A percentile compares a stretch with the other conserved stretches of the same genome.
phyloP scores from a whole-genome alignment of 2,797 vertebrate genomes.

The Nyctalus aviator region DNA sequence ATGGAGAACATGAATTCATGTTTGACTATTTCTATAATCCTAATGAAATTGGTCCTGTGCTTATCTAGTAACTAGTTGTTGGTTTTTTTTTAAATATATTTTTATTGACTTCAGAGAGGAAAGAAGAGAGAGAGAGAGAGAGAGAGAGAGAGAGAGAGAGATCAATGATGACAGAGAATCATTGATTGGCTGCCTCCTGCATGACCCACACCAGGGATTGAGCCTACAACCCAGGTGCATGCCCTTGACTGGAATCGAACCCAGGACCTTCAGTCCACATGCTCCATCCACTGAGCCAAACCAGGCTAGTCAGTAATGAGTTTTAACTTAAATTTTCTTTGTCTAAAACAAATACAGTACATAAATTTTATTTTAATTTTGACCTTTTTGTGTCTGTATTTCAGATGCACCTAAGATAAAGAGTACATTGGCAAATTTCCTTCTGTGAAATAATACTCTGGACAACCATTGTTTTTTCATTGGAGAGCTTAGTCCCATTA shows the following conservation, averaged over 20 bases:
- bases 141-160: too few species aligned
- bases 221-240: too few species aligned
- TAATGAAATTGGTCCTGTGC: background rate
- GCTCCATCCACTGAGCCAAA: too few species aligned
- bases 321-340: constrained; percentile 35
- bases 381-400: background rate
- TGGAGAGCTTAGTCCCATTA: background rate
- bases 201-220: too few species aligned
- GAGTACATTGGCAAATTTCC: background rate
- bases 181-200: too few species aligned
- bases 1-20: constrained; percentile 25
- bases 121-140: too few species aligned
- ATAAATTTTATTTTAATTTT: constrained; percentile 45
- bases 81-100: too few species aligned
- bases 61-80: background rate
- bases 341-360: background rate
- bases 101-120: too few species aligned
- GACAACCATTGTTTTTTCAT: constrained; percentile 14
- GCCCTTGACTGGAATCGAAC: too few species aligned
- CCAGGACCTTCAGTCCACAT: too few species aligned
- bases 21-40: background rate
- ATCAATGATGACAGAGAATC: too few species aligned
- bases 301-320: too few species aligned
- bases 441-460: background rate
- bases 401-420: background rate